A percentile compares a stretch with the other conserved stretches of the same genome.
phyloP scores from a whole-genome alignment of 2,888 invertebrate species.

The Glyphotaelius pellucidus region DNA sequence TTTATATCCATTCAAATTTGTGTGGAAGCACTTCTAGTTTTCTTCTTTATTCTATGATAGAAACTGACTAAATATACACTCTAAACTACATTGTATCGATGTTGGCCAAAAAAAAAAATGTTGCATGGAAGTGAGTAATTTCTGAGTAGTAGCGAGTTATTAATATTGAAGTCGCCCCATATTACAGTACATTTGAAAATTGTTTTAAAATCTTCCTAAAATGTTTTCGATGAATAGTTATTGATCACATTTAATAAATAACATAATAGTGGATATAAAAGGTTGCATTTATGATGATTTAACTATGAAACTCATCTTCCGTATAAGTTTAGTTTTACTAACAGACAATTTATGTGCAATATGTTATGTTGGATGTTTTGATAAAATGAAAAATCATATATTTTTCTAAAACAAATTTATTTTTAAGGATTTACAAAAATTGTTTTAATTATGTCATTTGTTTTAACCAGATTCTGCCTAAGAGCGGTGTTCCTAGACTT shows the following conservation, averaged over 20 bases:
- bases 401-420: slow-evolving; percentile 2
- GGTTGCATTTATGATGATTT: background rate
- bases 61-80: too few relatives aligned
- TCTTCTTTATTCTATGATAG: too few relatives aligned
- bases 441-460: background rate
- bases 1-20: too few relatives aligned
- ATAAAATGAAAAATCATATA: background rate
- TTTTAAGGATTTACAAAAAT: background rate
- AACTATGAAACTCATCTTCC: background rate
- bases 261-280: background rate
- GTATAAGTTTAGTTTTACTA: background rate
- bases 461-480: background rate
- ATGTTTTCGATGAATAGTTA: background rate
- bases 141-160: too few relatives aligned
- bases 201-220: background rate
- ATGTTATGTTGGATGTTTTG: background rate
- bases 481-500: background rate
- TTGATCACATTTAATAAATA: background rate
- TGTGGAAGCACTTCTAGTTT: too few relatives aligned
- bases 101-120: too few relatives aligned
- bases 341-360: background rate
- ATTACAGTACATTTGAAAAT: background rate
- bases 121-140: too few relatives aligned
- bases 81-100: too few relatives aligned
- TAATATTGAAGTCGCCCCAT: too few relatives aligned